Evolutionary conservation across 2,797 vertebrate genomes (phyloP).

Genomic region (Crenuchus spilurus): DNA sequence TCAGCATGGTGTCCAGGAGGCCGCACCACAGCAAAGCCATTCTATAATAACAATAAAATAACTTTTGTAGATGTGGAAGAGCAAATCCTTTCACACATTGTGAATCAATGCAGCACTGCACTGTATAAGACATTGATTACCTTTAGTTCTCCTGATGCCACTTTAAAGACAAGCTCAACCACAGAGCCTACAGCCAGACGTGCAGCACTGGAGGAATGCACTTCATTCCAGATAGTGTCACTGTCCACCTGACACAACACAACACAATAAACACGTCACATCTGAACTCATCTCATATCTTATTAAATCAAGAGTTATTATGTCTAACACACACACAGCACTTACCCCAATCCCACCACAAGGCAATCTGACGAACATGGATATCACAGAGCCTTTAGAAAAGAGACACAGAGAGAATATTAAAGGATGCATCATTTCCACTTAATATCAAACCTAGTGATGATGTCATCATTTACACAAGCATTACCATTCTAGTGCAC

Average conservation of each 20-base stretch:
- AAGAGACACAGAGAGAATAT: constrained; percentile 8
- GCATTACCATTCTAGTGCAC: too few relatives aligned
- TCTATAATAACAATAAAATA: constrained; percentile 70
- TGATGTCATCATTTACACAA: too few relatives aligned
- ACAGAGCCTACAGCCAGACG: constrained; percentile 94
- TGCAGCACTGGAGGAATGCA: constrained; percentile 91
- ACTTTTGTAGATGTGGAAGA: constrained; percentile 1
- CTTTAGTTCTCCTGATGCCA: constrained; percentile 93
- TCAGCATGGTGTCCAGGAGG: constrained; percentile 95
- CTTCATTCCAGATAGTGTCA: constrained; percentile 97
- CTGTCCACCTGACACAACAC: constrained; percentile 87
- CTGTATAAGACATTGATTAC: constrained; percentile 62
- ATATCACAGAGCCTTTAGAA: constrained; percentile 84
- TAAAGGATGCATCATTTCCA: neutral
- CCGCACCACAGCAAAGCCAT: constrained; percentile 93
- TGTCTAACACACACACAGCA: neutral
- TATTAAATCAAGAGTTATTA: too few relatives aligned
- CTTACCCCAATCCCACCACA: constrained; percentile 96
- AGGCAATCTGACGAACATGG: constrained; percentile 92
- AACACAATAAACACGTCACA: constrained; percentile 1
- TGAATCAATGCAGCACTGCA: neutral
- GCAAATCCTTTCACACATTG: neutral
- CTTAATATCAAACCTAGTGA: neutral
- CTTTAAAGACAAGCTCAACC: constrained; percentile 94
- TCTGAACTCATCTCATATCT: neutral